Percentiles rank a stretch among this genome's conserved stretches.
Conservation (phyloP, 2,113 vertebrate genomes). For the Telmatochromis sp. region DNA sequence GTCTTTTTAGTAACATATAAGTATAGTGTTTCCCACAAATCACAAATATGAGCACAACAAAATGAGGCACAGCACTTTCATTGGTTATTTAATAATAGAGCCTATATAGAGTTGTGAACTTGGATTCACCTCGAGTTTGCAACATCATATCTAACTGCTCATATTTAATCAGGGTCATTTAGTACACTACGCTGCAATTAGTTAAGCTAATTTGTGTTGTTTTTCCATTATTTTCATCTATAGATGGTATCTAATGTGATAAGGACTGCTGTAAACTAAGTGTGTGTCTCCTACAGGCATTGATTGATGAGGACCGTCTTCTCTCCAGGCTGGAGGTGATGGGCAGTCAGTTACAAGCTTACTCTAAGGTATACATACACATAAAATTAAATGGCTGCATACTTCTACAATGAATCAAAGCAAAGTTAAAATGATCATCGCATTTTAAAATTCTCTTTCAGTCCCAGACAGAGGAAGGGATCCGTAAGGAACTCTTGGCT, state of each 20-base stretch:
- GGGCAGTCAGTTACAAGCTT: slow-evolving; percentile 95
- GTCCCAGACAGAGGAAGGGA: slow-evolving; percentile 96
- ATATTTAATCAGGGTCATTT: not conserved
- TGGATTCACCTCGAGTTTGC: not conserved
- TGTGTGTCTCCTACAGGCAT: slow-evolving; percentile 74
- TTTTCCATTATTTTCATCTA: not conserved
- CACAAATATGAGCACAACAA: not conserved
- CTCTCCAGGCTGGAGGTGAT: slow-evolving; percentile 97
- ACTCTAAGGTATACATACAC: slow-evolving; percentile 82
- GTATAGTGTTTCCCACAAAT: not conserved
- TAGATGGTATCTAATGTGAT: not conserved
- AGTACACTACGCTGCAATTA: not conserved
- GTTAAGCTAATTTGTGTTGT: not conserved
- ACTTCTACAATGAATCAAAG: not conserved
- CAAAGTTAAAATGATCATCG: not conserved
- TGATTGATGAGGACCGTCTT: slow-evolving; percentile 98
- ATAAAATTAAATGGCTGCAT: not conserved
- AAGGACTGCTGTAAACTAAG: not conserved
- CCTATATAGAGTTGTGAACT: not conserved
- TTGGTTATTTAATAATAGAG: not conserved
- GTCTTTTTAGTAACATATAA: not conserved
- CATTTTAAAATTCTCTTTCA: slow-evolving; percentile 28
- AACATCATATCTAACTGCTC: not conserved
- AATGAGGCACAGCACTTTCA: not conserved
- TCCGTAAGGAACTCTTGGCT: slow-evolving; percentile 91